Evolutionary conservation across 2,113 vertebrate species (phyloP).

Genomic region (Nibea albiflora): DNA sequence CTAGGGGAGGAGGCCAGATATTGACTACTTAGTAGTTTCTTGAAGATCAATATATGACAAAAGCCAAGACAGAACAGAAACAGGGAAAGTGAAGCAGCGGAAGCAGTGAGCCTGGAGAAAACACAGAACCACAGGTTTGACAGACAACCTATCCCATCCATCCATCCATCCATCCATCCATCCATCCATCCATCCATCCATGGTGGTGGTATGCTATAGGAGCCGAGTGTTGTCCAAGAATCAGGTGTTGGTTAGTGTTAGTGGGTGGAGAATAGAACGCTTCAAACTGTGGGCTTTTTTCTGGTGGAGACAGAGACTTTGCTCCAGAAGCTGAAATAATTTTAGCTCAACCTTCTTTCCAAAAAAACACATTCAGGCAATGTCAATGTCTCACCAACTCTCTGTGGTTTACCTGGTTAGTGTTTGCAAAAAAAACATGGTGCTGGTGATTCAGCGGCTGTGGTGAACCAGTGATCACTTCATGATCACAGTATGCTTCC

Average conservation of each 20-base stretch:
- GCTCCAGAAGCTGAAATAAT: slow-evolving; percentile 2
- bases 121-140: slow-evolving; percentile 11
- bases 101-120: slow-evolving; percentile 56
- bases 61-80: slow-evolving; percentile 56
- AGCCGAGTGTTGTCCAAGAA: background rate
- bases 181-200: slow-evolving; percentile 29
- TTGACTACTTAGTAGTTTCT: slow-evolving; percentile 44
- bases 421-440: background rate
- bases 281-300: background rate
- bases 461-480: slow-evolving; percentile 55
- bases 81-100: slow-evolving; percentile 47
- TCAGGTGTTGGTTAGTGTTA: slow-evolving; percentile 17
- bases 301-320: slow-evolving; percentile 40
- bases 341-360: slow-evolving; percentile 8
- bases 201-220: background rate
- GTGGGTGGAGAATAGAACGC: background rate
- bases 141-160: background rate
- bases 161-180: slow-evolving; percentile 3
- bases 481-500: slow-evolving; percentile 52
- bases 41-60: slow-evolving; percentile 55
- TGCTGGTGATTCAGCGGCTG: slow-evolving; percentile 16
- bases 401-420: background rate
- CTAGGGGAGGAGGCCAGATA: slow-evolving; percentile 47
- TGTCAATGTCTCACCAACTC: slow-evolving; percentile 25
- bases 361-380: slow-evolving; percentile 21